A percentile compares a stretch with the other conserved stretches of the same genome.
phyloP scores from a whole-genome alignment of 2,113 vertebrate species.

The Scopus umbretta region DNA sequence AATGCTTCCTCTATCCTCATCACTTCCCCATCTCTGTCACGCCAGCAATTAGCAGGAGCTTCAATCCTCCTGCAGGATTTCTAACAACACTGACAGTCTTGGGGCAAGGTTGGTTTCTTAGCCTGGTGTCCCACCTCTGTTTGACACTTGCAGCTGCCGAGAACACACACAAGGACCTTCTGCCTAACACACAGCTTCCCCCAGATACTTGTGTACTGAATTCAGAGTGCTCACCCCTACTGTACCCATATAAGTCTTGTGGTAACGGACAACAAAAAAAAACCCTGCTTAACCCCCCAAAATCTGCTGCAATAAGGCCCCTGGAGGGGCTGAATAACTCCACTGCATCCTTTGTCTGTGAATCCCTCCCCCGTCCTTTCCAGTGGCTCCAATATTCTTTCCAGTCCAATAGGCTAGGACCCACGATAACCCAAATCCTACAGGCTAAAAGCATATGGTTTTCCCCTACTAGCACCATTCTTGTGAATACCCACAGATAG shows the following conservation, averaged over 20 bases:
- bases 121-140: not conserved
- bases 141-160: not conserved
- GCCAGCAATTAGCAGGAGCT: not conserved
- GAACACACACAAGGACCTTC: not conserved
- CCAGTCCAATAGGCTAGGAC: not conserved
- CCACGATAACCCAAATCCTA: not conserved
- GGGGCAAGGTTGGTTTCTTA: not conserved
- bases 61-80: not conserved
- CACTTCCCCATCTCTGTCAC: not conserved
- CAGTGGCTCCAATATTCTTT: not conserved
- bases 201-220: not conserved
- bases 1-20: not conserved
- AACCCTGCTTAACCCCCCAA: not conserved
- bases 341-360: not conserved
- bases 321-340: not conserved
- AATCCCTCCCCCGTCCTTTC: not conserved
- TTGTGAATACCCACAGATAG: not conserved
- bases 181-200: not conserved
- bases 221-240: not conserved
- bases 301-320: not conserved
- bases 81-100: not conserved
- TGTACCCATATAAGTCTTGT: not conserved
- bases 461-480: not conserved
- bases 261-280: not conserved
- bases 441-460: not conserved